Conservation (phyloP, 2,113 vertebrate genomes). For the Pica pica region DNA sequence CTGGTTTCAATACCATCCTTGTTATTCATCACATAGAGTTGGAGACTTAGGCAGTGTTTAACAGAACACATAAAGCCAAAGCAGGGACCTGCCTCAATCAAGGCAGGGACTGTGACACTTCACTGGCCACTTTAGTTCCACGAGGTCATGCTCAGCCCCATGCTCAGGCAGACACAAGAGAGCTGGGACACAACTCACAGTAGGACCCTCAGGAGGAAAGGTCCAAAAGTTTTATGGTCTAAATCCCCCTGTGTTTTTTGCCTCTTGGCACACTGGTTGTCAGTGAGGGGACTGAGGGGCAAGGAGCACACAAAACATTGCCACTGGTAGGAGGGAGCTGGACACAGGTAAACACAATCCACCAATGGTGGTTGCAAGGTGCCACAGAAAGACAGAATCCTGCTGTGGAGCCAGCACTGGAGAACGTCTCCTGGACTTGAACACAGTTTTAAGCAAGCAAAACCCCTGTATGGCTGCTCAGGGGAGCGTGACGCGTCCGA, state of each 20-base stretch:
- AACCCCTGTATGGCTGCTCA: not conserved
- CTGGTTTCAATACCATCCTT: not conserved
- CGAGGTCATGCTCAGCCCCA: not conserved
- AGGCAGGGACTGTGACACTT: not conserved
- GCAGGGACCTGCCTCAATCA: not conserved
- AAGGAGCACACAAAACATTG: not conserved
- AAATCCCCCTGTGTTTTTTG: accelerated
- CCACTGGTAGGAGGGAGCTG: not conserved
- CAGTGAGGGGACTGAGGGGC: not conserved
- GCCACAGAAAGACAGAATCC: not conserved
- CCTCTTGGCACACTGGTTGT: not conserved
- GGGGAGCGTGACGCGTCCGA: not conserved
- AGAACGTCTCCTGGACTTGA: not conserved
- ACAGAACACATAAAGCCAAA: not conserved
- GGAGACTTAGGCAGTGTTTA: not conserved
- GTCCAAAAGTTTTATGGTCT: not conserved
- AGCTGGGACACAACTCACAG: not conserved
- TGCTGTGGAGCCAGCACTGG: not conserved
- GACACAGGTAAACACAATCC: not conserved
- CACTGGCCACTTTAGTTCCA: not conserved
- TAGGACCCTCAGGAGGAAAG: not conserved
- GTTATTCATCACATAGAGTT: not conserved
- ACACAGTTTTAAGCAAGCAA: not conserved
- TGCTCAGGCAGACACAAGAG: not conserved
- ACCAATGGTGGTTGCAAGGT: not conserved